Percentiles rank a stretch among this genome's conserved stretches.
These are phyloP conservation scores for Eolophus roseicapilla DNA, from an alignment of 2,113 vertebrate species.

Conservation along the genomic window DNA sequence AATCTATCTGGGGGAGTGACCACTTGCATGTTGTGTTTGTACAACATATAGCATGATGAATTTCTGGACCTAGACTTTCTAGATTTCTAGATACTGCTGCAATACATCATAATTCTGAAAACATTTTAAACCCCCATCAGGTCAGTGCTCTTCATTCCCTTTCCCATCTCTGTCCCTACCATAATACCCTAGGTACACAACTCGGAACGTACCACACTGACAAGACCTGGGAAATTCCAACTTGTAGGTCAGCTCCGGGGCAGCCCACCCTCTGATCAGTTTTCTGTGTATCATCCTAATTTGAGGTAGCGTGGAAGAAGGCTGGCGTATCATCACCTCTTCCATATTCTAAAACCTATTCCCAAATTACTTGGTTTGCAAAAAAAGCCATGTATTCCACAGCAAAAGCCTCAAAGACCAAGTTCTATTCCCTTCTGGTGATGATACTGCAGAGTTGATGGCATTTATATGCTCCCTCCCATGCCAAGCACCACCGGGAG, in stretches of 20 bases:
- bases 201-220: no score
- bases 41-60: background rate
- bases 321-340: background rate
- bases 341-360: background rate
- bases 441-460: accelerated
- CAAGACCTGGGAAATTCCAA: background rate
- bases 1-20: background rate
- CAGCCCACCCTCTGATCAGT: background rate
- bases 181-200: background rate
- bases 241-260: no score
- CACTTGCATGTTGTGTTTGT: background rate
- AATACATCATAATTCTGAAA: background rate
- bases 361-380: background rate
- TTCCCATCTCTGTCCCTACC: no score
- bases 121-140: background rate
- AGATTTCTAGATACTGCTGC: background rate
- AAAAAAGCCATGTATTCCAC: background rate
- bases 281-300: background rate
- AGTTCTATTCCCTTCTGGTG: background rate
- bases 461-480: accelerated
- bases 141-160: background rate
- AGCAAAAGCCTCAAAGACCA: background rate
- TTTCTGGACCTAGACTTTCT: background rate
- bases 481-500: accelerated
- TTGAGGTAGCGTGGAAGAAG: accelerated